Percentiles rank a stretch among this genome's conserved stretches.
Conservation (phyloP, 2,113 vertebrate species). For the Grallaria varia region DNA sequence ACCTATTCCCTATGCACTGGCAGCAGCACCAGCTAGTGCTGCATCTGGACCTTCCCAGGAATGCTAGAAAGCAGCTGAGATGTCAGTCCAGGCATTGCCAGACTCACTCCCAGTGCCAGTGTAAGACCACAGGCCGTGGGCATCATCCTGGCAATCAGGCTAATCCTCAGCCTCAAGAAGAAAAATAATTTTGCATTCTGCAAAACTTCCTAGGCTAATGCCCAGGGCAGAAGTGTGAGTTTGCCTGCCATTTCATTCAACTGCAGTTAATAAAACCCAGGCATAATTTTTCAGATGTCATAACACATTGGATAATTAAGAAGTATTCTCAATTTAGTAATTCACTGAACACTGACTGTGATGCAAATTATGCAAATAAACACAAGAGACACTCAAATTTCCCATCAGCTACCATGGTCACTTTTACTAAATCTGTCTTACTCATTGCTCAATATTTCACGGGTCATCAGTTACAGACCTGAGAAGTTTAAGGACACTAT, state of each 20-base stretch:
- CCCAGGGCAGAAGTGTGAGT: background rate
- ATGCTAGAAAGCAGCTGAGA: background rate
- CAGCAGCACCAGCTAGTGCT: background rate
- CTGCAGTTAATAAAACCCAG: conserved; percentile 7
- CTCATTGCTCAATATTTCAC: background rate
- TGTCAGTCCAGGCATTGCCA: background rate
- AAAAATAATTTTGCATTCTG: background rate
- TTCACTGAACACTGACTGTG: conserved; percentile 30
- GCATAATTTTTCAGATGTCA: background rate
- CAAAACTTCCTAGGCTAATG: background rate
- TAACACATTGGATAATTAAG: conserved; percentile 40
- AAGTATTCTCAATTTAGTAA: conserved; percentile 34
- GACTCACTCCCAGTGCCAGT: background rate
- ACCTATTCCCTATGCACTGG: fast-evolving
- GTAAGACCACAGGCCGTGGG: background rate
- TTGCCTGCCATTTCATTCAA: background rate
- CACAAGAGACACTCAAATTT: background rate
- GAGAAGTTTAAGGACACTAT: conserved; percentile 9
- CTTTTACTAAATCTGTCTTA: background rate
- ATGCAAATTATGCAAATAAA: conserved; percentile 52
- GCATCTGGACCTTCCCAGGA: background rate
- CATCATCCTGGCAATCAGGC: background rate
- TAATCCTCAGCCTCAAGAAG: background rate
- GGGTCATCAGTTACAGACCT: conserved; percentile 13
- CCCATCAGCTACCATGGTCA: background rate